Base-by-base conservation (phyloP, 2,113 vertebrate genomes). In the Triplophysa siluroides region DNA sequence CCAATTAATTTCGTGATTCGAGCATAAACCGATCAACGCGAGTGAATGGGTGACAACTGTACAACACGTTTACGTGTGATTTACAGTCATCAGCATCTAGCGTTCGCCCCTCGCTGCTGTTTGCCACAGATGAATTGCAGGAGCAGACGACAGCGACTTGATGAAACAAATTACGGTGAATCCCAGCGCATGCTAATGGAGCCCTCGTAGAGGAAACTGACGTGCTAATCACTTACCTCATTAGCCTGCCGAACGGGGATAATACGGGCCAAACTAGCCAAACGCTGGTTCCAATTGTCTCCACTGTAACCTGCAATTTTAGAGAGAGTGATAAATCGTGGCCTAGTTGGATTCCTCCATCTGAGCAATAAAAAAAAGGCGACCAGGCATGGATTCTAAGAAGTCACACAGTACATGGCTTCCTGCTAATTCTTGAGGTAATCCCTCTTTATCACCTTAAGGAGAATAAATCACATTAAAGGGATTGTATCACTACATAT, bases 371-470 rank as follows among this genome's bases (percentile, higher is more conserved):
- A 10, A 52, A 52, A 52, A 52, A 52, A 58, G 19, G 8, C 19
- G 52, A 18, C 19, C 41, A 10, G 68, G 58, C 26, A 0, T 38
- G 58, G 43, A 75, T 24, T 71, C 45, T 58, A n/a, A 24, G 78
- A 79, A 72, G 60, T 73, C 64, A 64, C 47, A 41, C 23, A 43
- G 24, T 68, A 41, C 50, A 68, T 19, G 50, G 68, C 86, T 88
- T 88, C 76, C 23, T 83, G 82, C 86, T 94, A 92, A 94, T 92
- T 92, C 88, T 33, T 83, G 60, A 67, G 78, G 81, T 92, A 94
- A 95, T 94, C 91, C 88, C 87, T 86, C 78, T 64, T 94, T 84
- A 93, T 93, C 91, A 93, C 89, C 80, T 90, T 91, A 91, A 86
- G 85, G 68, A 91, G 71, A 91, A 92, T 90, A 91, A 91, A 89